These are phyloP conservation scores for Otus scops DNA, from an alignment of 2,797 vertebrate species.

Conservation along the genomic window DNA sequence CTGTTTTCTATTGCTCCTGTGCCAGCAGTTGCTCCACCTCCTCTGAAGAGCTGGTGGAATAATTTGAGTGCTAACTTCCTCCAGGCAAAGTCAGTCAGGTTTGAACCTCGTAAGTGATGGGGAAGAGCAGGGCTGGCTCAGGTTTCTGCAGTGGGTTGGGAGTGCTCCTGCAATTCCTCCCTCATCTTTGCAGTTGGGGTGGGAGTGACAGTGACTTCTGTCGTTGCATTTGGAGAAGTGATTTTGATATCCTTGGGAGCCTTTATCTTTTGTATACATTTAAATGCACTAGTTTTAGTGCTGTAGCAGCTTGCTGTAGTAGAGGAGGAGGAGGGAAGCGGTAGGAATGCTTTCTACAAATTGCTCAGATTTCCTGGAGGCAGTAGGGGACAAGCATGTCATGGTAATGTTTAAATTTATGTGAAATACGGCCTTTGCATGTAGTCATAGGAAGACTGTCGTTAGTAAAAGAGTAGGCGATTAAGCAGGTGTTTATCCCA, in stretches of 20 bases:
- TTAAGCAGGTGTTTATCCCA: not conserved
- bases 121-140: not conserved
- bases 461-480: not conserved
- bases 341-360: not conserved
- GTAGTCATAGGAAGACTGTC: not conserved
- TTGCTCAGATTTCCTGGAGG: conserved; percentile 25
- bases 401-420: not conserved
- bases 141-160: not conserved
- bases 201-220: not conserved
- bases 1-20: conserved; percentile 56
- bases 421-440: not conserved
- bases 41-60: conserved; percentile 37
- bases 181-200: not conserved
- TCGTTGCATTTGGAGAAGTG: not conserved
- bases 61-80: not conserved
- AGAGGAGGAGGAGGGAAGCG: not conserved
- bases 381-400: not conserved
- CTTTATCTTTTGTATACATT: not conserved
- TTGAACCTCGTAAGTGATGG: not conserved
- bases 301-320: not conserved
- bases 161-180: not conserved
- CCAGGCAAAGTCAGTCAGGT: not conserved
- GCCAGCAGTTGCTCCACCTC: conserved; percentile 52
- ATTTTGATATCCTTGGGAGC: not conserved
- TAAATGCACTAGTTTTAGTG: not conserved